Base-by-base conservation (phyloP, 2,113 vertebrate species). In the Megaleporinus macrocephalus region DNA sequence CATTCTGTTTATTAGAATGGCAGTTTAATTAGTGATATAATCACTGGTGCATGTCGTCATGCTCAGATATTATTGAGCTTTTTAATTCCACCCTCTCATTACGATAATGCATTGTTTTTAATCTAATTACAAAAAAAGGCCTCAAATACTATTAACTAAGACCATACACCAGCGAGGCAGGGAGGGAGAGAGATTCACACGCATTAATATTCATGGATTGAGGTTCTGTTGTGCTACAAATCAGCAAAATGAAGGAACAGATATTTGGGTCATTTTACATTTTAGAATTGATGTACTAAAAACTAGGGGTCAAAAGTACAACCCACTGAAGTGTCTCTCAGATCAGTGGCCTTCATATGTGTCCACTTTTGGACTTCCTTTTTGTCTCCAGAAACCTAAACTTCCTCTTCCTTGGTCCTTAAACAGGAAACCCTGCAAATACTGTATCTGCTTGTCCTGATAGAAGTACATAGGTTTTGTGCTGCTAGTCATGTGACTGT, bases 21-120 rank as follows among this genome's bases (percentile, higher is more conserved):
- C 74, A 82, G 81, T 71, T 77, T 82, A 77, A 82, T 82, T 82
- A 82, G 51, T 41, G 81, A 82, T 82, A 77, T 33, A 71, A 82
- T 82, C 81, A 77, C 73, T 33, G 55, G 81, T 71, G 79, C 79
- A 81, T 29, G 71, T 65, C 81, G 61, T 68, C 20, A 33, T 61
- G 70, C 53, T 70, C 73, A 71, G 81, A 82, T 82, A 77, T 81
- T 82, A 77, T 70, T 82, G 69, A 77, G 65, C 73, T 77, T 82
- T 75, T 77, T 76, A 70, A 77, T 82, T 82, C 65, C 70, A 75
- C 61, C 55, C 47, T 61, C 81, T 76, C 73, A 77, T 77, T 77
- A 76, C 76, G 73, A 71, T 82, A 77, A 82, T 59, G 55, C 70
- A 75, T 77, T 82, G 81, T 82, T 82, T 82, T 69, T 81, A 81